Conservation (phyloP, 2,113 vertebrate genomes). For the Podiceps cristatus region DNA sequence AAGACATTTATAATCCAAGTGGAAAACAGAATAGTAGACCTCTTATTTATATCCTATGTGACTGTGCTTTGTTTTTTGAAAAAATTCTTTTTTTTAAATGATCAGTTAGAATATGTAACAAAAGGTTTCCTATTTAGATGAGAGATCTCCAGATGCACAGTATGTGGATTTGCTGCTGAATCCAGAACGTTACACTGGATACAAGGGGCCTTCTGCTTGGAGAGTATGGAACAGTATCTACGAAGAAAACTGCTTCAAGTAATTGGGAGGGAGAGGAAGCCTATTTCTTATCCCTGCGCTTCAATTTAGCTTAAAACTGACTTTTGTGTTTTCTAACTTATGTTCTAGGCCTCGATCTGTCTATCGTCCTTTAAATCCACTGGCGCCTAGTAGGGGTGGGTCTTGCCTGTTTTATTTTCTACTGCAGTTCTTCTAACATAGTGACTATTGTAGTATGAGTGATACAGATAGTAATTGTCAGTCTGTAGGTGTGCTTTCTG, state of each 20-base stretch:
- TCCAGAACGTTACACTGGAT: constrained; percentile 92
- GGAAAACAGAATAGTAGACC: neutral
- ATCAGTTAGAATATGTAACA: neutral
- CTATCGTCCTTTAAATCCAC: constrained; percentile 94
- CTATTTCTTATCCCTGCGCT: neutral
- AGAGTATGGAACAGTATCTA: constrained; percentile 99
- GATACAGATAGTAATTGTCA: neutral
- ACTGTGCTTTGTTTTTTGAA: neutral
- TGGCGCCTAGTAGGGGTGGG: constrained; percentile 89
- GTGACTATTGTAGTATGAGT: neutral
- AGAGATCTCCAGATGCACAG: constrained; percentile 89
- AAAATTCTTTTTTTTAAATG: neutral
- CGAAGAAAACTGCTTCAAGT: constrained; percentile 99
- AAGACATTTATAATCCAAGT: neutral
- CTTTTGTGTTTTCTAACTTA: constrained; percentile 20
- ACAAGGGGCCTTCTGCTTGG: constrained; percentile 94
- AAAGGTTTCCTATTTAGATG: constrained; percentile 79
- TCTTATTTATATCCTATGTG: neutral
- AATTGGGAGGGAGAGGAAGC: constrained; percentile 36
- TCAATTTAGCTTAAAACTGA: neutral
- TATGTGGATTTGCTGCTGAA: constrained; percentile 95
- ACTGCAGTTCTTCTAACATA: neutral
- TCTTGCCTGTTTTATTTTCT: constrained; percentile 39
- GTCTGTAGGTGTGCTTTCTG: neutral
- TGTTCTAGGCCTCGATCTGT: constrained; percentile 91